Conservation (phyloP, 2,888 invertebrate genomes). For the Quadriops clusia region DNA sequence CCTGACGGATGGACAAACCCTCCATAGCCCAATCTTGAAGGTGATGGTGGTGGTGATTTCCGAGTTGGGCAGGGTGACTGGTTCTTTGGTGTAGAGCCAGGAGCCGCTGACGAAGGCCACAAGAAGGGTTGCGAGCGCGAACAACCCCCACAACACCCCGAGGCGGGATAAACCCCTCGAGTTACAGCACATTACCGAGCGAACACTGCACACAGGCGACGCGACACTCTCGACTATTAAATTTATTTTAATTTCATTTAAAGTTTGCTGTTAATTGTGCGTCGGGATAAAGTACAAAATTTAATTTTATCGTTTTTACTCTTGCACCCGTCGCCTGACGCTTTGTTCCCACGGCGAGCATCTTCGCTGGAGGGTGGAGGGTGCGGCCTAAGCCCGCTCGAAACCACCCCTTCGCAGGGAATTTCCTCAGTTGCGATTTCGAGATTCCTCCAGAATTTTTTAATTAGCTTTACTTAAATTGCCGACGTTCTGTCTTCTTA, state of each 20-base stretch:
- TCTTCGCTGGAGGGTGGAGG: too few species aligned
- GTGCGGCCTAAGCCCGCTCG: too few species aligned
- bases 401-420: too few species aligned
- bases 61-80: conserved; percentile 34
- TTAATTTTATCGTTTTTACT: conserved; percentile 13
- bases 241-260: conserved; percentile 18
- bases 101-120: conserved; percentile 39
- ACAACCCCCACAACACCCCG: conserved; percentile 37
- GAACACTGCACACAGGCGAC: too few species aligned
- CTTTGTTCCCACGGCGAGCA: too few species aligned
- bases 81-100: conserved; percentile 41
- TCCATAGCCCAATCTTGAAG: conserved; percentile 41
- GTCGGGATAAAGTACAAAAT: conserved; percentile 15
- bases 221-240: too few species aligned
- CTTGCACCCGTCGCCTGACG: conserved; percentile 1
- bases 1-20: conserved; percentile 38
- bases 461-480: too few species aligned
- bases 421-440: too few species aligned
- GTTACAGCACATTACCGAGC: conserved; percentile 34
- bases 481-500: too few species aligned
- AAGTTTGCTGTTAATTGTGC: conserved; percentile 14
- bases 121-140: conserved; percentile 36
- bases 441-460: too few species aligned
- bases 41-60: conserved; percentile 37
- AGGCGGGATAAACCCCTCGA: conserved; percentile 35